These are phyloP conservation scores for Tachyglossus aculeatus DNA, from an alignment of 2,797 vertebrate species.

Conservation along the genomic window DNA sequence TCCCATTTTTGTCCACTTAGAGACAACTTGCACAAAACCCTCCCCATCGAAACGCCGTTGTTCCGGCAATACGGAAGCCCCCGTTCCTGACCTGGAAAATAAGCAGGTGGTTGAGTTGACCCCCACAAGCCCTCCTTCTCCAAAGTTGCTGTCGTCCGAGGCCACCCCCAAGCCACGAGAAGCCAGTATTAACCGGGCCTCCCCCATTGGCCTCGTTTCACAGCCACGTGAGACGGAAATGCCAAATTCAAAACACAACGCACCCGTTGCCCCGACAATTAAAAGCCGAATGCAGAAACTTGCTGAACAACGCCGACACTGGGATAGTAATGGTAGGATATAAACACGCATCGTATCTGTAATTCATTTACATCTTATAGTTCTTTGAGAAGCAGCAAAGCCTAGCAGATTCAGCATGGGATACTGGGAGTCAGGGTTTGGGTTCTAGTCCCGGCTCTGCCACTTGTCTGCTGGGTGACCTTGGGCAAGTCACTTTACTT, in stretches of 20 bases:
- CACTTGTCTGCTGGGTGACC: too few relatives aligned
- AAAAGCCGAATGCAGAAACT: conserved; percentile 88
- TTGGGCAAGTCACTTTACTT: too few relatives aligned
- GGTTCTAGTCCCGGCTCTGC: too few relatives aligned
- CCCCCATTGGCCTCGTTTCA: not conserved
- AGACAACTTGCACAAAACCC: conserved; percentile 85
- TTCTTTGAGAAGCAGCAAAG: too few relatives aligned
- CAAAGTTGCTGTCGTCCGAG: conserved; percentile 41
- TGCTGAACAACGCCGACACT: conserved; percentile 84
- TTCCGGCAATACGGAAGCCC: conserved; percentile 75
- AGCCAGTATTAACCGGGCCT: conserved; percentile 29
- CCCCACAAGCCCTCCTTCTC: conserved; percentile 14
- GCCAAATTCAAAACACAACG: conserved; percentile 11
- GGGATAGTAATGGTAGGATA: conserved; percentile 80
- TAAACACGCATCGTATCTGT: too few relatives aligned
- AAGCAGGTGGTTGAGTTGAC: conserved; percentile 62
- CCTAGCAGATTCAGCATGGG: too few relatives aligned
- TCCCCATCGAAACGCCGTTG: conserved; percentile 91
- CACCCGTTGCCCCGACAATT: conserved; percentile 68
- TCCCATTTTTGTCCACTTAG: conserved; percentile 39
- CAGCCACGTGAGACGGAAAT: conserved; percentile 8
- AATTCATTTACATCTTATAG: too few relatives aligned
- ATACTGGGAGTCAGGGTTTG: too few relatives aligned
- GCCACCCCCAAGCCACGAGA: conserved; percentile 68
- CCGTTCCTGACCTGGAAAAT: conserved; percentile 77